Percentiles rank a stretch among this genome's conserved stretches.
Conservation (phyloP, 2,797 vertebrate species). For the Micromesistius poutassou region DNA sequence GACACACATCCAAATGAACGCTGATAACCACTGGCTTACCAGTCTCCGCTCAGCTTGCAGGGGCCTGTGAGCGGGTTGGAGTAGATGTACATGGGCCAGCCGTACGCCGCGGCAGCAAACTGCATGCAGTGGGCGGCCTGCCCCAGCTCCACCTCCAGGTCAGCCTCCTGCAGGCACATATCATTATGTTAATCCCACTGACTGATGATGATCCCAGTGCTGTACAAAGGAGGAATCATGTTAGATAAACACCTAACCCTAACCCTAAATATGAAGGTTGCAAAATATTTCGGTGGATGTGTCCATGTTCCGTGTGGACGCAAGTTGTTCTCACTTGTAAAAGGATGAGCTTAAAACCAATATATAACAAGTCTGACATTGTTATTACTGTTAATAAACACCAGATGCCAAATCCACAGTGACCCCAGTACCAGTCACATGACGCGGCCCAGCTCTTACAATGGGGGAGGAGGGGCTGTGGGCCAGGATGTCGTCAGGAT, state of each 20-base stretch:
- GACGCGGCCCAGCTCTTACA: conserved; percentile 65
- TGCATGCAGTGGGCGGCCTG: conserved; percentile 88
- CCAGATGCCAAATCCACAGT: too few species aligned
- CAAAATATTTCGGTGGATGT: too few species aligned
- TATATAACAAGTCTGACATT: neutral
- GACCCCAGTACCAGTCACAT: too few species aligned
- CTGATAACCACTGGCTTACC: conserved; percentile 70
- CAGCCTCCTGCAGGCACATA: conserved; percentile 69
- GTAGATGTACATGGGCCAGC: conserved; percentile 92
- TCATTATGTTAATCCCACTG: neutral
- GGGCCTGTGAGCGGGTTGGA: conserved; percentile 83
- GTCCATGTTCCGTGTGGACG: neutral
- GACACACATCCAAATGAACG: neutral
- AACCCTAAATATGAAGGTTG: too few species aligned
- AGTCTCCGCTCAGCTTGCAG: conserved; percentile 86
- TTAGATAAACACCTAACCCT: neutral
- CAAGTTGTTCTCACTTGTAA: neutral
- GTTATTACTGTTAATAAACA: neutral
- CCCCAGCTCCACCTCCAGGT: conserved; percentile 84
- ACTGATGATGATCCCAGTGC: neutral
- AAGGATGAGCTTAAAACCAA: neutral
- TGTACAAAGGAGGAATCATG: neutral
- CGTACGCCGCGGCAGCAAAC: conserved; percentile 91
- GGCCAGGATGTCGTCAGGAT: conserved; percentile 72
- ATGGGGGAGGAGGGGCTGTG: conserved; percentile 74